Evolutionary conservation across 2,888 invertebrate genomes (phyloP).

Genomic region (Orchesellides sinensis): DNA sequence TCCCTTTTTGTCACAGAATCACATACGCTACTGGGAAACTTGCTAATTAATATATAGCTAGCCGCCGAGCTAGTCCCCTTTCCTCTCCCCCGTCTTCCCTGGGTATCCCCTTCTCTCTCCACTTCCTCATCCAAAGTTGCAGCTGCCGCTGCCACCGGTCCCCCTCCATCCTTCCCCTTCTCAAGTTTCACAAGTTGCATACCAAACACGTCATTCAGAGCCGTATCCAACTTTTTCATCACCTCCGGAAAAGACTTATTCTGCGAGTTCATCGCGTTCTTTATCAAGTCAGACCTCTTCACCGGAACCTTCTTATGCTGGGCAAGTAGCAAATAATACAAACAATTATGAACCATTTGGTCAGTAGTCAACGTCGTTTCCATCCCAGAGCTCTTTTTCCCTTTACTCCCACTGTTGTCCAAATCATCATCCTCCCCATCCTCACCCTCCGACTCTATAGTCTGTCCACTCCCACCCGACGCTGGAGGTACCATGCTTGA

Average conservation of each 20-base stretch:
- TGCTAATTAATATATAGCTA: constrained; percentile 66
- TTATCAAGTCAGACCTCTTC: constrained; percentile 69
- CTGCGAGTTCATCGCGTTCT: constrained; percentile 71
- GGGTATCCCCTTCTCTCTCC: not conserved
- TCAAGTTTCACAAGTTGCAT: constrained; percentile 67
- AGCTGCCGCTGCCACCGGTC: not conserved
- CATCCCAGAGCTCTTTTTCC: not conserved
- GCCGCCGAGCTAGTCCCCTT: not conserved
- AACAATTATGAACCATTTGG: constrained; percentile 70
- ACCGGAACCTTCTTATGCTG: constrained; percentile 71
- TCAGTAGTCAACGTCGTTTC: constrained; percentile 51
- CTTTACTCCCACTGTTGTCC: not conserved
- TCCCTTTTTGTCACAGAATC: constrained; percentile 58
- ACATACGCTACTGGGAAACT: constrained; percentile 60
- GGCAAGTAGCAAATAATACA: constrained; percentile 67
- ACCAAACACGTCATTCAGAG: constrained; percentile 69
- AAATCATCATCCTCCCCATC: constrained; percentile 32
- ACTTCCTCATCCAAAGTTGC: not conserved
- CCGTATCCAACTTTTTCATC: constrained; percentile 52
- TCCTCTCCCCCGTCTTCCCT: constrained; percentile 9
- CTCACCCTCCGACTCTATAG: constrained; percentile 9
- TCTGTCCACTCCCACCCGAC: not conserved
- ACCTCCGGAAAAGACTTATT: constrained; percentile 63
- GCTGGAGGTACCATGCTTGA: not conserved
- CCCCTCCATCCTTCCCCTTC: constrained; percentile 27